Base-by-base conservation (phyloP, 2,888 invertebrate species). In the Notodonta ziczac region DNA sequence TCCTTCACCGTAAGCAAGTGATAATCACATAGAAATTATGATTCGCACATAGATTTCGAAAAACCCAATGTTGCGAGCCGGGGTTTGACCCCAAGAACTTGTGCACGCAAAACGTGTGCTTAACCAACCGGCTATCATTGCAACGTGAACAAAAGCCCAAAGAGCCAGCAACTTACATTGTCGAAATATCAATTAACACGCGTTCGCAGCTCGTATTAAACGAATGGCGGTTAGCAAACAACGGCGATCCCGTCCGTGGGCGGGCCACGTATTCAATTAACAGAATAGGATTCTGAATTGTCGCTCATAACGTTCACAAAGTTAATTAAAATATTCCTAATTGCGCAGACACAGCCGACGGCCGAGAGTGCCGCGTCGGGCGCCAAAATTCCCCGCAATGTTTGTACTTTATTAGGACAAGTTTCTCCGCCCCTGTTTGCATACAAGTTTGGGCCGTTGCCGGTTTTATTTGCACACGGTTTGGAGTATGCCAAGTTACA, bases 351-450 rank as follows among this genome's bases (percentile, higher is more conserved):
- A 77, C 79, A 71, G 66, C n/a, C 46, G n/a, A 46, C 46, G 7
- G 46, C 46, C 5, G 10, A 10, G 46, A 46, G 46, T 54, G 66
- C 74, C 74, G 61, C 58, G 73, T 72, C 76, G 78, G 78, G 78
- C 76, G 81, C 79, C 79, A 79, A 70, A 66, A 65, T 72, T 67
- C 71, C 71, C 86, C 88, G 78, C 88, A 87, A 82, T 91, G 88
- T 92, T 90, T 91, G 89, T 81, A 82, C 86, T 88, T 88, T 91
- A 90, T 91, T 90, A 89, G 87, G 81, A 81, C 78, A 87, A 90
- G 84, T 89, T 88, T 75, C 82, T 73, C 81, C 81, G 69, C 75
- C 79, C 77, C 76, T 85, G 89, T 91, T 91, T 88, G 87, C 87
- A 77, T 77, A 79, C 76, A 79, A 78, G 76, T 78, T 78, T 73